Evolutionary conservation across 2,113 vertebrate genomes (phyloP), one percentile per base, ranked within the genome.

Genomic region (Cyprinodon variegatus): DNA sequence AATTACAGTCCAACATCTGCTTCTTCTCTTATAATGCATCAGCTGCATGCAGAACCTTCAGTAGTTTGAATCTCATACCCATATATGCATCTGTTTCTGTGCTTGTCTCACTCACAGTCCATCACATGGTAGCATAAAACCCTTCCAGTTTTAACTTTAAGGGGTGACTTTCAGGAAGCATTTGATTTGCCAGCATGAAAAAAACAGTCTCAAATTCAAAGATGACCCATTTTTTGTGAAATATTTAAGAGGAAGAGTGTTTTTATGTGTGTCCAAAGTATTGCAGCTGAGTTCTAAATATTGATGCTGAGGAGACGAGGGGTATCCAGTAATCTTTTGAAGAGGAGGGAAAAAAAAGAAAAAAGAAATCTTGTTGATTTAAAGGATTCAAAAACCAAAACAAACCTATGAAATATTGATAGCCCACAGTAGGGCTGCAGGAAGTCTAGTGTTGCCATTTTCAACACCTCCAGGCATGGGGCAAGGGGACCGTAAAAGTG

Each of bases 161-260:
- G 70, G 93, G 50, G 13, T 6, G 74, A 63, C 68, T 78, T 74
- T 72, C 77, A 37, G 61, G 64, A 70, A 77, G 65, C 60, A 77
- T 82, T 74, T 75, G 61, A 78, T 70, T 85, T 78, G 71, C 59
- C 60, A 72, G 82, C 13, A 89, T 88, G 65, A 60, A 70, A 78
- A 29, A 29, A 68, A 82, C 38, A 67, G 63, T 41, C 72, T 74
- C 41, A 45, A 66, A 81, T 74, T 88, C 78, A 83, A 81, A 85
- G 61, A 89, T 70, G 84, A 70, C 69, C 82, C 67, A 59, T 39
- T 86, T 79, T 80, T 67, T 63, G 72, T 84, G 39, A 90, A 91
- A 85, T 88, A 93, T 93, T 92, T 74, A 90, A 79, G 61, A 81
- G 71, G 73, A 68, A 50, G 68, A 91, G 86, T 89, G 72, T 87